A percentile compares a stretch with the other conserved stretches of the same genome.
phyloP scores from a whole-genome alignment of 2,888 invertebrate genomes.

The Drosophila phalerata region DNA sequence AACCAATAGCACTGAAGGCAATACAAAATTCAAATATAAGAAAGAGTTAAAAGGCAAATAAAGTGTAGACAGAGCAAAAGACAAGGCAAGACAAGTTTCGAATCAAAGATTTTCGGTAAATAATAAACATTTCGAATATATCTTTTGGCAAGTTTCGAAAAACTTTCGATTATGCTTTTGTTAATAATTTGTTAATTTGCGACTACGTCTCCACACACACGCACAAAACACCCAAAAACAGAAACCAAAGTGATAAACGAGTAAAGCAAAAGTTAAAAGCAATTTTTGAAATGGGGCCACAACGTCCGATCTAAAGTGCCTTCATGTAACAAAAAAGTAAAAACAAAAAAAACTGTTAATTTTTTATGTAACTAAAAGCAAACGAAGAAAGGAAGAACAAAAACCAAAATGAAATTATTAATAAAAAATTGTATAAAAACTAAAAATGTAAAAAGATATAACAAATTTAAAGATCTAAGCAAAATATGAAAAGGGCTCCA shows the following conservation, averaged over 20 bases:
- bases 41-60: conserved; percentile 45
- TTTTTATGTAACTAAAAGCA: conserved; percentile 91
- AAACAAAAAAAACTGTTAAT: conserved; percentile 88
- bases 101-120: conserved; percentile 73
- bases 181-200: conserved; percentile 75
- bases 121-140: conserved; percentile 65
- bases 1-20: conserved; percentile 93
- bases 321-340: conserved; percentile 87
- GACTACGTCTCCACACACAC: conserved; percentile 68
- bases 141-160: conserved; percentile 76
- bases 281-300: conserved; percentile 92
- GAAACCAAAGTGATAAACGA: conserved; percentile 86
- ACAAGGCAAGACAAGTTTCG: conserved; percentile 75
- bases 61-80: conserved; percentile 60
- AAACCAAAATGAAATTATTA: conserved; percentile 86
- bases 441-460: conserved; percentile 91
- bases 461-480: conserved; percentile 89
- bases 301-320: conserved; percentile 98
- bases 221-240: conserved; percentile 66
- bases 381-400: conserved; percentile 56
- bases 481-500: conserved; percentile 91
- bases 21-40: conserved; percentile 76
- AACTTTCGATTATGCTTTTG: conserved; percentile 76
- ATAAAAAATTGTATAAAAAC: conserved; percentile 89
- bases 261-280: conserved; percentile 72